These are phyloP conservation scores for Latrodectus hesperus DNA, from an alignment of 2,888 invertebrate species.

Conservation along the genomic window DNA sequence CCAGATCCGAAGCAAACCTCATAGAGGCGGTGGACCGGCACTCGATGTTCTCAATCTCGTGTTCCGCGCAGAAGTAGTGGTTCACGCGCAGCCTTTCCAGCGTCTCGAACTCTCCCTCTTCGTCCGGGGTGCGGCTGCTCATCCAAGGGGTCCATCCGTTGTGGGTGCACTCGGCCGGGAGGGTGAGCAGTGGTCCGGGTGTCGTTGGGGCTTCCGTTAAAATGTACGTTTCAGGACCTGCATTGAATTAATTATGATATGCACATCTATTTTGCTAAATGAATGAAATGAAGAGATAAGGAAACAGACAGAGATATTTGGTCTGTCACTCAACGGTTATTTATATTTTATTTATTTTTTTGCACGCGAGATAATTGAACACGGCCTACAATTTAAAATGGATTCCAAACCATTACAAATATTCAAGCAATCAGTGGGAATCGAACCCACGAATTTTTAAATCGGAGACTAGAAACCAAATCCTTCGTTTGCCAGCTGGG, in stretches of 20 bases:
- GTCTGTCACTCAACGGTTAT: too few relatives aligned
- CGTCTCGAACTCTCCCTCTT: slow-evolving; percentile 71
- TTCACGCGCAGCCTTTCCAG: slow-evolving; percentile 65
- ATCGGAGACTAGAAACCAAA: neutral
- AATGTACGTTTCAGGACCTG: too few relatives aligned
- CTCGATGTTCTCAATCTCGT: slow-evolving; percentile 71
- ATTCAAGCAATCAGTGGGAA: neutral
- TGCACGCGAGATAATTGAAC: too few relatives aligned
- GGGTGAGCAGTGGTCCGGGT: neutral
- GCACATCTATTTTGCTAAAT: too few relatives aligned
- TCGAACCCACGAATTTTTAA: neutral
- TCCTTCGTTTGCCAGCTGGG: neutral
- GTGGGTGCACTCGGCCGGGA: slow-evolving; percentile 41
- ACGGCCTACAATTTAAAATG: too few relatives aligned
- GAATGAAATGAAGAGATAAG: too few relatives aligned
- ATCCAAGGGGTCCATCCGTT: slow-evolving; percentile 75
- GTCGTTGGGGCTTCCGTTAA: too few relatives aligned
- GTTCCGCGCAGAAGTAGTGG: slow-evolving; percentile 70
- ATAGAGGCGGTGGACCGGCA: slow-evolving; percentile 58
- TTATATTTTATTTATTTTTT: too few relatives aligned
- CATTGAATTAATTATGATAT: too few relatives aligned
- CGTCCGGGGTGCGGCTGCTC: slow-evolving; percentile 72
- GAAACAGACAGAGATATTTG: too few relatives aligned
- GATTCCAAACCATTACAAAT: too few relatives aligned
- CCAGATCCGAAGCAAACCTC: slow-evolving; percentile 53